Conservation (phyloP, 2,888 invertebrate species). For the Hemaris fuciformis region DNA sequence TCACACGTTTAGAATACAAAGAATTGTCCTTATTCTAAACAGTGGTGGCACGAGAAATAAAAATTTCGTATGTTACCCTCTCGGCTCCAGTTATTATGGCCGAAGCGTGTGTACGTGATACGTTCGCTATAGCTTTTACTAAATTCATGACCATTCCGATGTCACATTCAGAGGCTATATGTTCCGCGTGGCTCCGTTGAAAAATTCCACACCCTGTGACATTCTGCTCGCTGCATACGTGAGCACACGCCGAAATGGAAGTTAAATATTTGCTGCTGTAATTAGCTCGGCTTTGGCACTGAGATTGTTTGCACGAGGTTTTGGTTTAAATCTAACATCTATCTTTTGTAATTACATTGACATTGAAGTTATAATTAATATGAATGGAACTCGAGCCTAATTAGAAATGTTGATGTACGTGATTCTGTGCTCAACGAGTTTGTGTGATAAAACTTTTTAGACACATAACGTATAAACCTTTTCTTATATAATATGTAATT, state of each 20-base stretch:
- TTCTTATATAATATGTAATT: too few relatives aligned
- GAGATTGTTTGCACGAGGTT: conserved; percentile 30
- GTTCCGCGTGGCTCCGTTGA: conserved; percentile 26
- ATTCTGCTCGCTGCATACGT: conserved; percentile 39
- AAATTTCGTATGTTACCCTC: conserved; percentile 16
- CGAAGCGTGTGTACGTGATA: conserved; percentile 34
- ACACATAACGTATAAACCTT: too few relatives aligned
- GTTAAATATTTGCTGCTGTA: conserved; percentile 55
- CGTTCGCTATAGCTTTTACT: conserved; percentile 32
- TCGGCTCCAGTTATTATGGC: conserved; percentile 34
- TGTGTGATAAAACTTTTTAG: neutral
- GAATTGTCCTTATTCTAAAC: neutral
- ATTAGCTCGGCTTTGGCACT: conserved; percentile 47
- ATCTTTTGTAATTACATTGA: conserved; percentile 6
- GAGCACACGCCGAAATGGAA: conserved; percentile 42
- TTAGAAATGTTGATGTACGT: neutral
- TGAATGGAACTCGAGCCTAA: neutral
- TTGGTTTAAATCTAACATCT: conserved; percentile 7
- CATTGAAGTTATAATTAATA: conserved; percentile 10
- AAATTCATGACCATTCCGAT: conserved; percentile 38
- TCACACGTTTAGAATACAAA: conserved; percentile 9
- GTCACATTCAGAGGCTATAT: conserved; percentile 29
- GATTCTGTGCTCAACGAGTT: neutral
- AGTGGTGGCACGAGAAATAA: neutral
- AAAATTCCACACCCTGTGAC: conserved; percentile 35